Base-by-base conservation (phyloP, 1,140 invertebrate species). In the Phortica variegata region DNA sequence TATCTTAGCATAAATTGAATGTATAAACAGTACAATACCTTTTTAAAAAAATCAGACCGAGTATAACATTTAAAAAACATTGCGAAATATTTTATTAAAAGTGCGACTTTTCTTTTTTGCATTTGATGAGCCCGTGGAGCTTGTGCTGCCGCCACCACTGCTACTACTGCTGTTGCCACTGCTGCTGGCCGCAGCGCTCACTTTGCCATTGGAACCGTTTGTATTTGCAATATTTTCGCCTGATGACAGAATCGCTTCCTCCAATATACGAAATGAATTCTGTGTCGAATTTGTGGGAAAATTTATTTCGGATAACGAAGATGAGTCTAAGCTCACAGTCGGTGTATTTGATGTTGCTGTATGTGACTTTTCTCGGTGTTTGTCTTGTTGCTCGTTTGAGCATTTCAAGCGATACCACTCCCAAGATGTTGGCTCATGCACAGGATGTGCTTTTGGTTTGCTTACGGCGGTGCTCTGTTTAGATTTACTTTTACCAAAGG, bases 401-500 rank as follows among this genome's bases (percentile, higher is more conserved):
- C 63, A 49, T 26, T 52, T 61, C 0, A 70, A 52, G n/a, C 73
- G 73, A 59, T 70, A 68, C 73, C 73, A 76, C 47, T 76, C 73
- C 73, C 73, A 76, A 10, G 73, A 73, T 1, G 73, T 76, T n/a
- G 73, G 49, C 47, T 71, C 73, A 33, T 73, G 73, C 2, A 60
- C 58, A 13, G 61, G 59, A n/a, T 65, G 65, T 63, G 40, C 45
- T 49, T 43, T 56, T 70, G 18, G 41, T 15, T 34, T 34, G 4
- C 7, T 15, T 34, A 4, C 46, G 15, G 49, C 53, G 19, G 47
- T 42, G 31, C 50, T 55, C n/a, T 49, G 57, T 18, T 60, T 65
- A 29, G 55, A 68, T 39, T 58, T 62, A 45, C 37, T 75, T 42
- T 80, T 76, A 49, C 78, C 78, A 10, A 85, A 74, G 0, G 82